Conservation (phyloP, 92 coral and sea anemone genomes). For the Metridium senile region DNA sequence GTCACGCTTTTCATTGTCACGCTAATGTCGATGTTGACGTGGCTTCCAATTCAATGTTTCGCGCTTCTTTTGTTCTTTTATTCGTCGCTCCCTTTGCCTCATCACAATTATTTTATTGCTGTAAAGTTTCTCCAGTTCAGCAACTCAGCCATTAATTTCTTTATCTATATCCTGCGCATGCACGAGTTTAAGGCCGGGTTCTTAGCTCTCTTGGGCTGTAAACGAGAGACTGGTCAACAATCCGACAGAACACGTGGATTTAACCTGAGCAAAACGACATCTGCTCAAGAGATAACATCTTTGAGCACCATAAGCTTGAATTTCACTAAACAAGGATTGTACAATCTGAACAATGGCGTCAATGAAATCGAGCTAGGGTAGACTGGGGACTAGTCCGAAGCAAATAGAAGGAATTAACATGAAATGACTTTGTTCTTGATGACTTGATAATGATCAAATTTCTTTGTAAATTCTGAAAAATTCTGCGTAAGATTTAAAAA, state of each 20-base stretch:
- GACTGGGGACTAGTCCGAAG: neutral
- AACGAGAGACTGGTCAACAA: neutral
- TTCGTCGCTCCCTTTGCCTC: neutral
- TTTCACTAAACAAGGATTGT: neutral
- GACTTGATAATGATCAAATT: too few species aligned
- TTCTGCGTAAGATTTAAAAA: too few species aligned
- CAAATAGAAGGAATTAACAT: too few species aligned
- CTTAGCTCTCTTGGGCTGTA: neutral
- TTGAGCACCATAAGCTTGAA: neutral
- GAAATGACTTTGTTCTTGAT: too few species aligned
- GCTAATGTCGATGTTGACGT: slow-evolving; percentile 28
- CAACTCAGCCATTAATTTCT: slow-evolving; percentile 39
- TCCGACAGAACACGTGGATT: neutral
- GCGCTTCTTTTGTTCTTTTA: neutral
- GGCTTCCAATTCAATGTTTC: slow-evolving; percentile 34
- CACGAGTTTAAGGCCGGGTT: slow-evolving; percentile 40
- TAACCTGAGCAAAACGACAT: neutral
- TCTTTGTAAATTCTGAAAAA: too few species aligned
- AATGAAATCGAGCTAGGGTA: neutral
- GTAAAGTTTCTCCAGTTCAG: slow-evolving; percentile 29
- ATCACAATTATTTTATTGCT: neutral
- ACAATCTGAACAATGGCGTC: neutral
- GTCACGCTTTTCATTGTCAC: slow-evolving; percentile 53
- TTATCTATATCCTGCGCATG: slow-evolving; percentile 42
- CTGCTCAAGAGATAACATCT: neutral